Evolutionary conservation across 2,888 invertebrate genomes (phyloP), one percentile per base, ranked within the genome.

Genomic region (Volucella zonaria): DNA sequence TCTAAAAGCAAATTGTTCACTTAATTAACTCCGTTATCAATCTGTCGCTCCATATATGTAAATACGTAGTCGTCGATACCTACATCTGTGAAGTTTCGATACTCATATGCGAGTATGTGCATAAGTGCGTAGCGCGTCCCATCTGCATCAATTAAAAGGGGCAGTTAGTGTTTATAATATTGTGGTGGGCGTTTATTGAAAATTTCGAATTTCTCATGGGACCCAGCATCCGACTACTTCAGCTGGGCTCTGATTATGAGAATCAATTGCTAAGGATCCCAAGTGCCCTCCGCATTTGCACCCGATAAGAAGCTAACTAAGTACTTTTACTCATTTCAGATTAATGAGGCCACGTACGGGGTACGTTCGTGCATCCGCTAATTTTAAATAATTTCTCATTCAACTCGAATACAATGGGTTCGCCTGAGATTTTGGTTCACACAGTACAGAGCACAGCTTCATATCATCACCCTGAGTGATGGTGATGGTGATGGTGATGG

Each of bases 251-350:
- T 31, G 51, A 70, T 80, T 75, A 83, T 66, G 81, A 71, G 77
- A 76, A 71, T 45, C n/a, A 3, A 77, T 61, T 76, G 70, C 66
- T 58, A 42, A 18, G 49, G 71, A 56, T 80, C 80, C 83, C 80
- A 85, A 81, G 85, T 52, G 81, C 66, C 77, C 73, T 51, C 59
- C 18, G 56, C 78, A 68, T 78, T 82, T 78, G 82, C 85, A 85
- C 76, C 85, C 85, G 85, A 85, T 85, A 85, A 85, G 85, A 67
- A 85, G 85, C 85, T 77, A 73, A 77, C 49, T 73, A 77, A 81
- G 81, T 81, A 81, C 76, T 70, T 81, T 85, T 73, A 51, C 62
- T 81, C 81, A 81, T 81, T 81, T 52, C 66, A 76, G 59, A 73
- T 67, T 51, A 62, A 68, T 73, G 52, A 58, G 79, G 67, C 49